phyloP scores from a whole-genome alignment of 2,797 vertebrate genomes.

The Thamnophis elegans region DNA sequence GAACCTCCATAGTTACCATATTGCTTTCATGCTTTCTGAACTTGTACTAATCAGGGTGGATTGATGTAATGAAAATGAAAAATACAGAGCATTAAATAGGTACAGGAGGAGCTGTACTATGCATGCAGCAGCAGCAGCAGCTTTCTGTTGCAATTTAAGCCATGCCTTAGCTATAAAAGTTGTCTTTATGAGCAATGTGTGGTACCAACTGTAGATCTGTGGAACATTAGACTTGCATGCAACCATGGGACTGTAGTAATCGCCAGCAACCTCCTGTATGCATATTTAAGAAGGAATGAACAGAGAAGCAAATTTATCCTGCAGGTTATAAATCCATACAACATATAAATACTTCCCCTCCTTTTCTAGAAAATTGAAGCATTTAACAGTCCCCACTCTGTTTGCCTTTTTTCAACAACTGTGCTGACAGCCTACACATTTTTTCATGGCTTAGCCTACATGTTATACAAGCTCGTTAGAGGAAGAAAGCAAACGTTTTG shows the following conservation, averaged over 20 bases:
- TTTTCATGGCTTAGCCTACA: not conserved
- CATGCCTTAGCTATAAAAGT: constrained; percentile 29
- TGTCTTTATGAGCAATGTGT: constrained; percentile 43
- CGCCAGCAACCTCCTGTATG: constrained; percentile 42
- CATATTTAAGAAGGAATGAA: constrained; percentile 24
- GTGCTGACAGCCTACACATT: not conserved
- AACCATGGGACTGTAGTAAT: not conserved
- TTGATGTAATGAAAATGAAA: not conserved
- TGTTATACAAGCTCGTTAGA: not conserved
- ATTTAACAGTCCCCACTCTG: not conserved
- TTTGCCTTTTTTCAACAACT: not conserved
- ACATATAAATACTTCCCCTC: not conserved
- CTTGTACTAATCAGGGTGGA: not conserved
- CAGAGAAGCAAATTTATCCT: constrained; percentile 39
- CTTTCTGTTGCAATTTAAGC: constrained; percentile 50
- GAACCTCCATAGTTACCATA: not conserved
- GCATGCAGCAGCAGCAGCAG: constrained; percentile 34
- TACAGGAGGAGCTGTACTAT: constrained; percentile 26
- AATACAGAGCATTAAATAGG: constrained; percentile 18
- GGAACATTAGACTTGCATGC: constrained; percentile 41
- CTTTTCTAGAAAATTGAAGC: not conserved
- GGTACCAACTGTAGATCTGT: constrained; percentile 55
- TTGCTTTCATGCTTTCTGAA: not conserved
- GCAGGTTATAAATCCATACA: constrained; percentile 4
- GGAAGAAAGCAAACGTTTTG: not conserved